Base-by-base conservation (phyloP, 2,797 vertebrate genomes). In the Artibeus lituratus region DNA sequence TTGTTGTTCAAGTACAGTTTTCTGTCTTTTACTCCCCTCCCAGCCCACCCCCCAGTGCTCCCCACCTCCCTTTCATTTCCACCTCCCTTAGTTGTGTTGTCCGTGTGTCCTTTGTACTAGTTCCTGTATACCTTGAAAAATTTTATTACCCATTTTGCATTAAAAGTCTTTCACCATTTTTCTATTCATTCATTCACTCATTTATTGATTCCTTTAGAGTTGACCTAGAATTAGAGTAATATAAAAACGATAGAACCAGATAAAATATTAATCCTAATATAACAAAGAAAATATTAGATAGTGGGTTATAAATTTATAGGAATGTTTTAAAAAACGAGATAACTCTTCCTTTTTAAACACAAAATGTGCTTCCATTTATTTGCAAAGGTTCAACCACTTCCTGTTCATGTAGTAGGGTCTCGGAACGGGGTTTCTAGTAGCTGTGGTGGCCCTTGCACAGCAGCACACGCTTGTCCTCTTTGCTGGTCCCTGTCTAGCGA, bases 311-410 rank as follows among this genome's bases (percentile, higher is more conserved):
- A 74, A 84, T 94, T 87, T 70, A n/a, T 55, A 86, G 53, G 29
- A 15, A 51, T 69, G 74, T 72, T 94, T 87, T 22, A 22, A 39
- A 76, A 53, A n/a, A 49, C 47, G 15, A 59, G n/a, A 1, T 95
- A 65, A 80, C 21, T 47, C 18, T 91, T 81, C 44, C n/a, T 65
- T 90, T 91, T 70, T 37, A 80, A 94, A 80, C 42, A 47, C 44
- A 91, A 95, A 91, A 93, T 77, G 19, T 47, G 8, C n/a, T 88
- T 19, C 91, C 2, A 19, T 57, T 81, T 85, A 53, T 90, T 94
- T 92, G 51, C 19, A 85, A n/a, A 62, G n/a, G 19, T 80, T 90
- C 95, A 88, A 32, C 7, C 22, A 26, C n/a, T 87, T 32, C 11
- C 19, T 82, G 8, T 57, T 55, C 22, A 32, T 35, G 22, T 44